These are phyloP conservation scores for Acrocera orbiculus DNA, from an alignment of 2,888 invertebrate species.

Conservation along the genomic window DNA sequence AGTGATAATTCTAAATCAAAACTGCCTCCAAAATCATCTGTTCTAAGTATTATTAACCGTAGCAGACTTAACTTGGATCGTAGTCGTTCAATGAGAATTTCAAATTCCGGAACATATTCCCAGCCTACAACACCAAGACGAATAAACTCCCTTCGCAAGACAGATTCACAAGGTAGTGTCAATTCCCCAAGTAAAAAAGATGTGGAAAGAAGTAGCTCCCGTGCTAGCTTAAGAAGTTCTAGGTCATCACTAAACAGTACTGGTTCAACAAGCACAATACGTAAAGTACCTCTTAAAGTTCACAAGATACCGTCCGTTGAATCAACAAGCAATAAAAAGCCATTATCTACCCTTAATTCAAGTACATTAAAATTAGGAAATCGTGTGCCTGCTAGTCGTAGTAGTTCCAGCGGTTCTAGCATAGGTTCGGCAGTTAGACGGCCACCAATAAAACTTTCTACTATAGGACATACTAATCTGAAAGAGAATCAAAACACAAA, in stretches of 20 bases:
- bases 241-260: conserved; percentile 69
- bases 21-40: conserved; percentile 14
- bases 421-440: conserved; percentile 32
- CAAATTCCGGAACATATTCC: conserved; percentile 16
- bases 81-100: conserved; percentile 14
- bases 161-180: conserved; percentile 21
- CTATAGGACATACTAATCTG: conserved; percentile 29
- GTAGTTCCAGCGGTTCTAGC: conserved; percentile 41
- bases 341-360: conserved; percentile 36
- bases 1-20: conserved; percentile 23
- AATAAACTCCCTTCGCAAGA: conserved; percentile 27
- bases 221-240: conserved; percentile 65
- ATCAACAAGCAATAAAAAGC: conserved; percentile 29
- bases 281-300: conserved; percentile 42
- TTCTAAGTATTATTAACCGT: conserved; percentile 19
- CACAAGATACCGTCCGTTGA: conserved; percentile 25
- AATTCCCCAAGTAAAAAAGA: conserved; percentile 28
- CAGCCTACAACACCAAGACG: conserved; percentile 26
- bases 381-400: conserved; percentile 39
- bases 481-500: conserved; percentile 28
- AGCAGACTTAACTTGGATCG: conserved; percentile 15
- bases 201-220: conserved; percentile 59
- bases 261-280: conserved; percentile 58
- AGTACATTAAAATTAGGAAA: conserved; percentile 18
- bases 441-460: conserved; percentile 16